These are phyloP conservation scores for Miniopterus natalensis DNA, from an alignment of 2,113 vertebrate genomes.

Conservation along the genomic window DNA sequence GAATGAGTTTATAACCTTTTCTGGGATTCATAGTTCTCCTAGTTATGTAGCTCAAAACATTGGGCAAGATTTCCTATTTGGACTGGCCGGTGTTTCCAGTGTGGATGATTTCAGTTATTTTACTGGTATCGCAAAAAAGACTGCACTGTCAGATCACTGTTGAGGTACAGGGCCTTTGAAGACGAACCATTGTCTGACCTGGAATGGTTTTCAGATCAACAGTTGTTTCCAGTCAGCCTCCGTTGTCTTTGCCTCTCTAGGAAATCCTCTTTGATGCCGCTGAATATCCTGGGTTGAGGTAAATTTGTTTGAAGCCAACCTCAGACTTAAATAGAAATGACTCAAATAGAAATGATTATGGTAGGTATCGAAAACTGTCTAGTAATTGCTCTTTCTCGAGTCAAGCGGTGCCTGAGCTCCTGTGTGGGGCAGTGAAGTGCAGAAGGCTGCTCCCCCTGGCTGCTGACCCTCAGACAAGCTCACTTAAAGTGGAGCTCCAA, in stretches of 20 bases:
- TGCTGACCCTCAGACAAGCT: neutral
- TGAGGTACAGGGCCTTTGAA: neutral
- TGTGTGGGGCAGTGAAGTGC: conserved; percentile 53
- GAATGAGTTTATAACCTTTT: neutral
- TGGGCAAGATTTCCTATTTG: neutral
- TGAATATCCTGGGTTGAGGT: conserved; percentile 54
- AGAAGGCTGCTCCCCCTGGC: neutral
- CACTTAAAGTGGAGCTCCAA: neutral
- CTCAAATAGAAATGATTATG: conserved; percentile 82
- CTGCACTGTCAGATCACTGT: neutral
- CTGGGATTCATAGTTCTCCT: neutral
- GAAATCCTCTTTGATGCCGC: conserved; percentile 51
- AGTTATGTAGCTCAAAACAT: neutral
- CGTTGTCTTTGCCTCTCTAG: conserved; percentile 60
- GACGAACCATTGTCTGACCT: neutral
- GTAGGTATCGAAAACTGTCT: conserved; percentile 82
- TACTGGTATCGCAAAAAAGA: neutral
- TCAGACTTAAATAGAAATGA: conserved; percentile 83
- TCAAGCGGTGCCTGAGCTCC: conserved; percentile 49
- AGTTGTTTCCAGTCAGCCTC: conserved; percentile 9
- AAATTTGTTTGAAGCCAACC: conserved; percentile 81
- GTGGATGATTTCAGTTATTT: neutral
- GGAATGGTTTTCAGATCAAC: neutral
- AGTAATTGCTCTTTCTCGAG: conserved; percentile 79
- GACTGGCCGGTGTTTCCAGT: neutral